phyloP scores from a whole-genome alignment of 2,797 vertebrate genomes.

The Fistularia commersonii region DNA sequence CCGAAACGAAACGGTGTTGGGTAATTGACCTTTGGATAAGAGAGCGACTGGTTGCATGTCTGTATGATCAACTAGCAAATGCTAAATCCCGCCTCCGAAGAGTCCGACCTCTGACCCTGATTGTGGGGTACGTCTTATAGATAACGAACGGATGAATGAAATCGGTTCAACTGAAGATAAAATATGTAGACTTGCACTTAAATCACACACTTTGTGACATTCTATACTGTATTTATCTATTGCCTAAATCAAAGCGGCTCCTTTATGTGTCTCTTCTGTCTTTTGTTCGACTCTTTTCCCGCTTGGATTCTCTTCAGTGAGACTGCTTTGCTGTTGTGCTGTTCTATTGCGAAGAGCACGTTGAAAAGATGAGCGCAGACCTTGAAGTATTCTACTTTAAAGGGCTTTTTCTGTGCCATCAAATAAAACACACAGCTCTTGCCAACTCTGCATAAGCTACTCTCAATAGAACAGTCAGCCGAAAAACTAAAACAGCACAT shows the following conservation, averaged over 20 bases:
- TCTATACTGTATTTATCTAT: too few relatives aligned
- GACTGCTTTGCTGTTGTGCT: conserved; percentile 14
- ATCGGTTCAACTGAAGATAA: too few relatives aligned
- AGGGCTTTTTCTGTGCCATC: conserved; percentile 18
- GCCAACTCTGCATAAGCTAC: conserved; percentile 8
- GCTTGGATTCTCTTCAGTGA: conserved; percentile 10
- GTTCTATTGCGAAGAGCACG: conserved; percentile 16
- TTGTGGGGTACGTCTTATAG: too few relatives aligned
- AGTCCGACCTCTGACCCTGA: too few relatives aligned
- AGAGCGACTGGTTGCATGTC: too few relatives aligned
- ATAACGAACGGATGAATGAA: too few relatives aligned
- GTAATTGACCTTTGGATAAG: background rate
- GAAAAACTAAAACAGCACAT: background rate
- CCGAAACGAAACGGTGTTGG: background rate
- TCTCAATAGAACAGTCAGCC: conserved; percentile 8
- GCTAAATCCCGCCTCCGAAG: too few relatives aligned
- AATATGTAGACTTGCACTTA: too few relatives aligned
- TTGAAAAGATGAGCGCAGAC: conserved; percentile 33
- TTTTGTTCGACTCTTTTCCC: conserved; percentile 23
- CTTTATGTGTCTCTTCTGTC: conserved; percentile 3
- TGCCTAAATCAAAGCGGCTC: conserved; percentile 15
- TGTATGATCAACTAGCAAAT: too few relatives aligned
- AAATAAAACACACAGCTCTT: background rate
- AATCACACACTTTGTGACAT: too few relatives aligned
- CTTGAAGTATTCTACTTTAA: conserved; percentile 23